Evolutionary conservation across 1,140 invertebrate species (phyloP).

Genomic region (Rhagoletis zephyria): DNA sequence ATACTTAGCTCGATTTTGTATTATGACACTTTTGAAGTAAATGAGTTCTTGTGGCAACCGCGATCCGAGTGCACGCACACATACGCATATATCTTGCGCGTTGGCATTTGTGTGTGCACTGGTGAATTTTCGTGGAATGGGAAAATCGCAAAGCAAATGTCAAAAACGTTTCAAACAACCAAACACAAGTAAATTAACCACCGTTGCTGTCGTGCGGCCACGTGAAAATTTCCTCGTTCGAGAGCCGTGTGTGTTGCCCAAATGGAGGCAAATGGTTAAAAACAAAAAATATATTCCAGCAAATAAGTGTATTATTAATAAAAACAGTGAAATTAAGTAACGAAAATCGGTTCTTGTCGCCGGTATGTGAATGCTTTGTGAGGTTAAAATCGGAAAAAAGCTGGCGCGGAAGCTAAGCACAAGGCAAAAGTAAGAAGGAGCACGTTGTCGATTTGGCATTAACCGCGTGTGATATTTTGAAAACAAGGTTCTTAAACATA

Average conservation of each 20-base stretch:
- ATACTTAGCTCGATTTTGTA: too few relatives aligned
- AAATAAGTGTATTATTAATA: constrained; percentile 1
- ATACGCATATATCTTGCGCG: background rate
- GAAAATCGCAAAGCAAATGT: constrained; percentile 1
- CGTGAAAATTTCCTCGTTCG: constrained; percentile 34
- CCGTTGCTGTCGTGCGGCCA: constrained; percentile 43
- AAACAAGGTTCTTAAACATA: background rate
- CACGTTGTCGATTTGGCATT: constrained; percentile 33
- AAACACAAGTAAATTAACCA: constrained; percentile 45
- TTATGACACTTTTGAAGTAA: too few relatives aligned
- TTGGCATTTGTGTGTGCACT: background rate
- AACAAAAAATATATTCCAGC: background rate
- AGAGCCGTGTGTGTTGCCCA: constrained; percentile 17
- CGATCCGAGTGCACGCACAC: background rate
- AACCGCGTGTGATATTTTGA: background rate
- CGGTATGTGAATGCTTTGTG: constrained; percentile 39
- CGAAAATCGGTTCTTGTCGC: background rate
- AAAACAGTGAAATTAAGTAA: constrained; percentile 35
- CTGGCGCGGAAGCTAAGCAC: constrained; percentile 39
- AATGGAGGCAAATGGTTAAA: constrained; percentile 26
- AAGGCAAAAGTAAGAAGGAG: background rate
- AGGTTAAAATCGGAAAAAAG: constrained; percentile 34
- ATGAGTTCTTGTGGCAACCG: too few relatives aligned
- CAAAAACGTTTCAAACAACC: background rate
- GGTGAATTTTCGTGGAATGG: background rate